Evolutionary conservation across 2,113 vertebrate genomes (phyloP), one percentile per base, ranked within the genome.

Genomic region (Uria aalge): DNA sequence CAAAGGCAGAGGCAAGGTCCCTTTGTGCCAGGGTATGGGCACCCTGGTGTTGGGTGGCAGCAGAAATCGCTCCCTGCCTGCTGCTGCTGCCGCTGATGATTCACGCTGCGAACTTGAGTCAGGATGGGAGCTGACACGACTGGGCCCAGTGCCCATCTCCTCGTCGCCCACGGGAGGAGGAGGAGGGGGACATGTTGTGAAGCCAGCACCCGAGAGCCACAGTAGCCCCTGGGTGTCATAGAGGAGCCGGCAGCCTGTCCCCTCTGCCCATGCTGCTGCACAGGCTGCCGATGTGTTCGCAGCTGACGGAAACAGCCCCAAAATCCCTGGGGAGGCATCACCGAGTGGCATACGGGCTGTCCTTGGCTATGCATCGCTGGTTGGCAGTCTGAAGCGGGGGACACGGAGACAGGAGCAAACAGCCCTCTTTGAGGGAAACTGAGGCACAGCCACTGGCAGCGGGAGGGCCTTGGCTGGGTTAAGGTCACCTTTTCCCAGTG

Each of bases 11-110:
- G 62, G n/a, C 23, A 1, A 24, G 18, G 19, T 15, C 15, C 43
- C 1, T 1, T 29, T 12, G 81, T 34, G 71, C 40, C 15, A 0
- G 3, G 5, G 11, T 52, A 11, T 0, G 6, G 63, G n/a, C 59
- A 29, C 20, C 12, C 16, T 2, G 3, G 60, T 1, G 3, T 21
- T 11, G 3, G 20, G n/a, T 10, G 38, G 57, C 48, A 14, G 68
- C 4, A 45, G 64, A 16, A 59, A 50, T 7, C 14, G 3, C 9
- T 40, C 72, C 34, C n/a, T 6, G 73, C 85, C 13, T 8, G 27
- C 13, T 38, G 45, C 24, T 5, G 36, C 24, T 38, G 45, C 24
- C 5, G 29, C 24, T 1, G 48, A 2, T 47, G 80, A 59, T 55
- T 64, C 73, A 26, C 7, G 0, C 11, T 2, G 23, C 2, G 16